phyloP scores from a whole-genome alignment of 2,113 vertebrate genomes.

The Hippolais icterina region DNA sequence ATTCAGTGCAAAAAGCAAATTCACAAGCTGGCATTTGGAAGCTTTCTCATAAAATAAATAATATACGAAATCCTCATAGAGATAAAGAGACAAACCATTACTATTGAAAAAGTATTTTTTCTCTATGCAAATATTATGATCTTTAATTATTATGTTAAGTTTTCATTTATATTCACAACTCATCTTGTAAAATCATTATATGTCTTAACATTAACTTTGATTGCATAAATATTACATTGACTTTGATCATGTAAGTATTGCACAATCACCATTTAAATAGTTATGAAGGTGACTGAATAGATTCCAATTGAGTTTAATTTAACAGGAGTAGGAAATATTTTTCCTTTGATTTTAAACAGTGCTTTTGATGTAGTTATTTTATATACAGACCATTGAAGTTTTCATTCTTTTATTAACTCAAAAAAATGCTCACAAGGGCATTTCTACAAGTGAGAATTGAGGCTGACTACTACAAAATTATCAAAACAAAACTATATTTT shows the following conservation, averaged over 20 bases:
- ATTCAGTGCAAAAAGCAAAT: neutral
- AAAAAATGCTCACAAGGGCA: neutral
- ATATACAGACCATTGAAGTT: neutral
- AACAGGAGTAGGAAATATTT: constrained; percentile 15
- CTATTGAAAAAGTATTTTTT: constrained; percentile 58
- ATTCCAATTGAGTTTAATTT: constrained; percentile 26
- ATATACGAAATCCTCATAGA: constrained; percentile 17
- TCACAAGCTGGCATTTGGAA: neutral
- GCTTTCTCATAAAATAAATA: constrained; percentile 45
- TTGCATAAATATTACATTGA: constrained; percentile 82
- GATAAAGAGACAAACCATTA: constrained; percentile 60
- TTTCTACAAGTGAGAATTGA: neutral
- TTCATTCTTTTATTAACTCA: neutral
- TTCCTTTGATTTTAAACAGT: constrained; percentile 12
- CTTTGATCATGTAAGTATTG: constrained; percentile 67
- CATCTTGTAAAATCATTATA: constrained; percentile 68
- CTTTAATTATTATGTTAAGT: constrained; percentile 76
- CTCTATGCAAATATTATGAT: constrained; percentile 73
- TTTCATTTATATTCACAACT: constrained; percentile 74
- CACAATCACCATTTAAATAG: constrained; percentile 65
- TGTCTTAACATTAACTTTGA: constrained; percentile 75
- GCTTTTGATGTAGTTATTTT: constrained; percentile 5
- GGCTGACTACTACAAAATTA: neutral
- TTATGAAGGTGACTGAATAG: constrained; percentile 53
- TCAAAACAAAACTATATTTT: neutral